Conservation (phyloP, 1,140 invertebrate genomes). For the Mizuhopecten yessoensis region DNA sequence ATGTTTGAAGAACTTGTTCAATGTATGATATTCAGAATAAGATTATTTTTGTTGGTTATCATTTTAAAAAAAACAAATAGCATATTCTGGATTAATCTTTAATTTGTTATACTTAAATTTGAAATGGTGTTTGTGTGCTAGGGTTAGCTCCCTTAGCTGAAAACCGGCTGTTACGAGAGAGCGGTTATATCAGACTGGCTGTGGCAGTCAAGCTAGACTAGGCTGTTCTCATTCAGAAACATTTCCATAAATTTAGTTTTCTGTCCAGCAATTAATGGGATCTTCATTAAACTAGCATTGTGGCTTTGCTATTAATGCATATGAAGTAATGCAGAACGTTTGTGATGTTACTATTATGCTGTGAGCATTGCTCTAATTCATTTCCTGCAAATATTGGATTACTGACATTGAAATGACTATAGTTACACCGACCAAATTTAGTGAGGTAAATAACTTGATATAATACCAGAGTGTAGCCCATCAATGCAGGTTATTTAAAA, state of each 20-base stretch:
- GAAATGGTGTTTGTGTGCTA: neutral
- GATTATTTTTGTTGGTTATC: too few relatives aligned
- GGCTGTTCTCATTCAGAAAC: neutral
- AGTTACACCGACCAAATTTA: too few relatives aligned
- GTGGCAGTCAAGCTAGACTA: slow-evolving; percentile 37
- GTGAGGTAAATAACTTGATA: too few relatives aligned
- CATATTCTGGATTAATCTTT: too few relatives aligned
- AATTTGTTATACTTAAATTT: too few relatives aligned
- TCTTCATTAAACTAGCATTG: neutral
- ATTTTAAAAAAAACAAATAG: too few relatives aligned
- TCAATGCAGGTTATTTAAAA: too few relatives aligned
- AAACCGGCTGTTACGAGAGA: neutral
- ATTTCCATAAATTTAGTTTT: neutral
- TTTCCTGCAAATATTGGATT: neutral
- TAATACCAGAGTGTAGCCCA: too few relatives aligned
- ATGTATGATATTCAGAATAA: too few relatives aligned
- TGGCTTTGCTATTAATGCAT: slow-evolving; percentile 19
- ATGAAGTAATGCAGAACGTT: neutral
- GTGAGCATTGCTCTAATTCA: neutral
- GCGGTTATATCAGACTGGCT: neutral
- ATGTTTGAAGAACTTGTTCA: too few relatives aligned
- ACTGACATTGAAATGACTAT: neutral
- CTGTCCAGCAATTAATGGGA: neutral
- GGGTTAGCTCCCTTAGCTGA: neutral
- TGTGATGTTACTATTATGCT: neutral